These are phyloP conservation scores for Callospermophilus lateralis DNA, from an alignment of 2,113 vertebrate genomes.

Conservation along the genomic window DNA sequence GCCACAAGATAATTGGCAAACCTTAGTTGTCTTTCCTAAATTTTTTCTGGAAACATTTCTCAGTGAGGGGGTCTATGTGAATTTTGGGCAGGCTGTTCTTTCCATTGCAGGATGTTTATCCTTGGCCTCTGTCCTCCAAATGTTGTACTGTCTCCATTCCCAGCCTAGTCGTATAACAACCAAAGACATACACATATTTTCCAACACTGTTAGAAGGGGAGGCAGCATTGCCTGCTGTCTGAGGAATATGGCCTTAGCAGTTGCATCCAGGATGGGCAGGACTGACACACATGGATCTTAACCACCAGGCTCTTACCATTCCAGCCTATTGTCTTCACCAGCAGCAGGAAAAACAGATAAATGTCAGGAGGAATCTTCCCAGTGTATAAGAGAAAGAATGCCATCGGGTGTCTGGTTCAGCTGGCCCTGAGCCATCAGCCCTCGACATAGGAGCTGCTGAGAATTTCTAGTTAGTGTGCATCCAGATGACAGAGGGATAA, in stretches of 20 bases:
- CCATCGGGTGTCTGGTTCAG: too few species aligned
- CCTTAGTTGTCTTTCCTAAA: not conserved
- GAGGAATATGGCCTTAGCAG: not conserved
- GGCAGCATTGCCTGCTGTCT: not conserved
- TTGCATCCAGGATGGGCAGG: not conserved
- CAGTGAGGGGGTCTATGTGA: not conserved
- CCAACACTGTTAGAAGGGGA: not conserved
- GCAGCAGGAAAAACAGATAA: not conserved
- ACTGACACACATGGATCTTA: not conserved
- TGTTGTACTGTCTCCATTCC: not conserved
- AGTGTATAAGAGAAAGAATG: not conserved
- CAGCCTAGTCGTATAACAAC: not conserved
- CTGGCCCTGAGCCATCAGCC: not conserved
- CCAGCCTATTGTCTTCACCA: not conserved
- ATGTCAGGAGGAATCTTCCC: not conserved
- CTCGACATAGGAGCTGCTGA: not conserved
- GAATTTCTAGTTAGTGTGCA: not conserved
- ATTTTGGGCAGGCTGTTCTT: not conserved
- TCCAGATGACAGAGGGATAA: slow-evolving; percentile 72
- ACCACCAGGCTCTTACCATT: not conserved
- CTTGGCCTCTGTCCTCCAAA: not conserved
- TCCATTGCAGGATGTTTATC: not conserved
- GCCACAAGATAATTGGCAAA: not conserved
- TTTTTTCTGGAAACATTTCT: not conserved
- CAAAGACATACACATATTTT: accelerated